These are phyloP conservation scores for Agrochola litura DNA, from an alignment of 2,888 invertebrate species.

Conservation along the genomic window DNA sequence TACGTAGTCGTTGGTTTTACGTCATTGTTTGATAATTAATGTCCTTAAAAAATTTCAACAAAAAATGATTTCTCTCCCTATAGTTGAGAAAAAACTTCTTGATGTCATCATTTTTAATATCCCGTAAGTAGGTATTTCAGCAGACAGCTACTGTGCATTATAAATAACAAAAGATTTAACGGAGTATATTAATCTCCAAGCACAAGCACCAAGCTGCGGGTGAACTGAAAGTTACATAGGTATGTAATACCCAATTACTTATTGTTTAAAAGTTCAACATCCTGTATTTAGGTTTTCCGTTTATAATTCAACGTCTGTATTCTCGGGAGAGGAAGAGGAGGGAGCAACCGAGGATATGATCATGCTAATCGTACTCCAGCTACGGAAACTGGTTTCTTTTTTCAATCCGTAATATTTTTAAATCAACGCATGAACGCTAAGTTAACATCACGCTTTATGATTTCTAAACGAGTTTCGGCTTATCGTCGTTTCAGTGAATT, in stretches of 20 bases:
- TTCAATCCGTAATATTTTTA: not conserved
- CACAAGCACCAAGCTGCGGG: not conserved
- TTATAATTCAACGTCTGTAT: constrained; percentile 35
- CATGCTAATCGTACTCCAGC: not conserved
- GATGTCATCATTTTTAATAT: not conserved
- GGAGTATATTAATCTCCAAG: not conserved
- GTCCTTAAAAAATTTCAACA: not conserved
- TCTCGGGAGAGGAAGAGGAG: not conserved
- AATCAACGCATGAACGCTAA: not conserved
- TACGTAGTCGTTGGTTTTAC: not conserved
- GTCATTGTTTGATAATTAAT: not conserved
- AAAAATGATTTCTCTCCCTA: no score
- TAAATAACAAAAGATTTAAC: not conserved
- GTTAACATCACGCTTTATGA: constrained; percentile 1
- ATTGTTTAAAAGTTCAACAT: constrained; percentile 30
- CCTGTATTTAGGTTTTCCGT: constrained; percentile 31
- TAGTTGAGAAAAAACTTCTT: not conserved
- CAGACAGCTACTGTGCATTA: no score
- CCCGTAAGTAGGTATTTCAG: not conserved
- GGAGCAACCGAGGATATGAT: no score
- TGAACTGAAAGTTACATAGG: not conserved
- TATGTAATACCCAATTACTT: not conserved
- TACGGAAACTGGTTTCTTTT: not conserved
- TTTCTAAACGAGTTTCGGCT: not conserved
- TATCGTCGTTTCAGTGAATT: not conserved